Percentiles rank a stretch among this genome's conserved stretches.
phyloP scores from a whole-genome alignment of 2,888 invertebrate species.

The Liodrosophila aerea region DNA sequence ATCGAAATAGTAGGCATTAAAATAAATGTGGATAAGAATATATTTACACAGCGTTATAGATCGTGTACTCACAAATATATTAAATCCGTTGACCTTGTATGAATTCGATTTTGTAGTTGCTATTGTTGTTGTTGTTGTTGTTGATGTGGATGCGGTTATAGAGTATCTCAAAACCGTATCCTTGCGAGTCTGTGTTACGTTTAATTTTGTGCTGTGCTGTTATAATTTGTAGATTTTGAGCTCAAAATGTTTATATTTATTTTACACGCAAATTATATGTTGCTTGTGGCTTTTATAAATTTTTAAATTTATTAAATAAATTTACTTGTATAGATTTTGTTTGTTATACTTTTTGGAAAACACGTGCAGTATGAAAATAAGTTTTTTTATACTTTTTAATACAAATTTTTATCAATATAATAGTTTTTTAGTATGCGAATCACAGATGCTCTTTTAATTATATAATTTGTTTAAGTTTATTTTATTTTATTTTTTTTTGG shows the following conservation, averaged over 20 bases:
- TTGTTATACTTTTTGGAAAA: constrained; percentile 52
- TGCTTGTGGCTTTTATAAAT: constrained; percentile 8
- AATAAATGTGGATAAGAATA: no score
- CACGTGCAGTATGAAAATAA: constrained; percentile 79
- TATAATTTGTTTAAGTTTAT: constrained; percentile 37
- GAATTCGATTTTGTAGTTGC: constrained; percentile 55
- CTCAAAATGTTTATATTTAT: constrained; percentile 17
- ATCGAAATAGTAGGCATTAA: no score
- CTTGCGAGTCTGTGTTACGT: constrained; percentile 49
- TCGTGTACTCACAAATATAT: constrained; percentile 78
- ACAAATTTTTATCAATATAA: constrained; percentile 23
- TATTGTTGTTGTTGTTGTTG: constrained; percentile 32
- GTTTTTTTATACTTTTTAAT: constrained; percentile 38
- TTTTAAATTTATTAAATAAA: constrained; percentile 49
- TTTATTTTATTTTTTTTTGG: constrained; percentile 28
- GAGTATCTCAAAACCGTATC: constrained; percentile 13
- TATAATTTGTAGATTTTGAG: constrained; percentile 24
- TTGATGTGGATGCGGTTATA: constrained; percentile 16
- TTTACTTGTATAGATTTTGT: constrained; percentile 22
- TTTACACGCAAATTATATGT: constrained; percentile 24
- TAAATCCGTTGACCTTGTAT: constrained; percentile 79
- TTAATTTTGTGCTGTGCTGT: no score
- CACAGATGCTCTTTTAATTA: constrained; percentile 73
- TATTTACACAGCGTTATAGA: not conserved
- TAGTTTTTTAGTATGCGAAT: constrained; percentile 65